Conservation (phyloP, 2,797 vertebrate species). For the Capromys pilorides region DNA sequence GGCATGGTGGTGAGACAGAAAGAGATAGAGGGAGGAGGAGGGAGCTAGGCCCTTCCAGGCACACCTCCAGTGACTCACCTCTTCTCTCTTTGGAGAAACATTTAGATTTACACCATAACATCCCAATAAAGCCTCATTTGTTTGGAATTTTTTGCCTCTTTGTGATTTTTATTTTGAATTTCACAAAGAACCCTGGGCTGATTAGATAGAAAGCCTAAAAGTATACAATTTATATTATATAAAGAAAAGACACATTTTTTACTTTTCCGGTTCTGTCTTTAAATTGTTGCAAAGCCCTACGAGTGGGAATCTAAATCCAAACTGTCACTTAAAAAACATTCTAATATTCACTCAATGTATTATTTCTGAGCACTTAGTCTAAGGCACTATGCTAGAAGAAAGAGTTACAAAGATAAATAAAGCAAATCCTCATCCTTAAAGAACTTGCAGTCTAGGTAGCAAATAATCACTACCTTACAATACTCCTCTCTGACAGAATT, state of each 20-base stretch:
- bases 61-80: background rate
- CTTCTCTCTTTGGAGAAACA: background rate
- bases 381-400: background rate
- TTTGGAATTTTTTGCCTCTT: background rate
- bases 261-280: background rate
- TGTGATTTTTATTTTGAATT: background rate
- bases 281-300: slow-evolving; percentile 16
- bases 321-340: background rate
- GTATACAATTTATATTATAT: slow-evolving; percentile 10
- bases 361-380: slow-evolving; percentile 22
- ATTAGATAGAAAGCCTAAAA: slow-evolving; percentile 32
- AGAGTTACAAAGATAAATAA: background rate
- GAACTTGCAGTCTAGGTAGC: background rate
- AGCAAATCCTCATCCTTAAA: background rate
- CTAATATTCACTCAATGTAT: slow-evolving; percentile 1
- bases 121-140: background rate
- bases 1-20: background rate
- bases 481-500: background rate
- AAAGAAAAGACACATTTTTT: slow-evolving; percentile 37
- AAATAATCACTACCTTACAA: background rate
- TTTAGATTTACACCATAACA: background rate
- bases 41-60: background rate
- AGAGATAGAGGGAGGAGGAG: background rate
- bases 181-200: background rate
- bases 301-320: slow-evolving; percentile 37